Percentiles rank a stretch among this genome's conserved stretches.
These are phyloP conservation scores for Mico argentatus DNA, from an alignment of 2,797 vertebrate genomes.

Conservation along the genomic window DNA sequence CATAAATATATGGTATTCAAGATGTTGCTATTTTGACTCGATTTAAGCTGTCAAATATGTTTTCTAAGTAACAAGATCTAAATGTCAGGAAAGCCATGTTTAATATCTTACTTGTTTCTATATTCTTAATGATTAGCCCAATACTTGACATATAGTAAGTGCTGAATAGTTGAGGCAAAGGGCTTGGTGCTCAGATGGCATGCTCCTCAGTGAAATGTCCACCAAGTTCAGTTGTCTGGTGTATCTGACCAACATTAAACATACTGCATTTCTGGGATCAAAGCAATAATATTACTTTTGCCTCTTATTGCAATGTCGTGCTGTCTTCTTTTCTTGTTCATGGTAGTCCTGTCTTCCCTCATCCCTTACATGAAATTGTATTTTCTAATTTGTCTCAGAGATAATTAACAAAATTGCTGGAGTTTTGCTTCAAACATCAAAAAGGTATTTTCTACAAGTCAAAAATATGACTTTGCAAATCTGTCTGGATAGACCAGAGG, in stretches of 20 bases:
- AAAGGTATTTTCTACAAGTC: not conserved
- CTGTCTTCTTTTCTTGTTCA: not conserved
- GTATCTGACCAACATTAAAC: not conserved
- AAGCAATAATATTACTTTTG: not conserved
- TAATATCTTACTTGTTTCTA: not conserved
- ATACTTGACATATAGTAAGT: not conserved
- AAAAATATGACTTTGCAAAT: not conserved
- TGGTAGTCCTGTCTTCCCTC: not conserved
- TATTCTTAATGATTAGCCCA: not conserved
- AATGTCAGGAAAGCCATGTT: not conserved
- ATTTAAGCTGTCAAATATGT: not conserved
- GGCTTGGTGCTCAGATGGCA: fast-evolving
- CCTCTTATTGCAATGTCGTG: not conserved
- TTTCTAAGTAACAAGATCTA: not conserved
- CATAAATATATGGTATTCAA: not conserved
- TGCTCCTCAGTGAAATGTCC: not conserved
- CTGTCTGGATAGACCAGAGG: not conserved
- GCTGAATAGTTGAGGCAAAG: not conserved
- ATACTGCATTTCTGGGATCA: not conserved
- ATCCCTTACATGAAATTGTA: not conserved
- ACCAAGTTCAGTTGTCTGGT: not conserved
- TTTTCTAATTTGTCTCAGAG: not conserved
- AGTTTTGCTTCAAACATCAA: not conserved
- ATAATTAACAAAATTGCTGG: not conserved
- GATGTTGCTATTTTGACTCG: not conserved